phyloP scores from a whole-genome alignment of 1,140 invertebrate genomes.

The Aphelenchoides fujianensis region DNA sequence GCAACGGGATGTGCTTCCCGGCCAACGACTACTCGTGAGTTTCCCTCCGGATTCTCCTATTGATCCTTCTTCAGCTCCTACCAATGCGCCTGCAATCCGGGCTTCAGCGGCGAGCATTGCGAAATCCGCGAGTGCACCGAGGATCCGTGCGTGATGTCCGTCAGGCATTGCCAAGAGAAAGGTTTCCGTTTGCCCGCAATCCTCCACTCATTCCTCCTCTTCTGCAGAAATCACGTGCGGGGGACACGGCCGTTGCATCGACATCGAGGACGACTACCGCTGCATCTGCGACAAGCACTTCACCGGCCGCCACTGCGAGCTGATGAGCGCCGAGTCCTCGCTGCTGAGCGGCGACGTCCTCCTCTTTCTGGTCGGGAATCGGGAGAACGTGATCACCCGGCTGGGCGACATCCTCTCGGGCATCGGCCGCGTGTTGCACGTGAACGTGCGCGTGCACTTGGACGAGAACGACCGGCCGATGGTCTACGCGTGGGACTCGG shows the following conservation, averaged over 20 bases:
- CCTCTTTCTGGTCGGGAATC: background rate
- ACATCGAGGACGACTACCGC: background rate
- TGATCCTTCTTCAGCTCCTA: background rate
- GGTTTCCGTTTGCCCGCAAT: too few species aligned
- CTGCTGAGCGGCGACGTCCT: background rate
- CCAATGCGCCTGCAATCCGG: background rate
- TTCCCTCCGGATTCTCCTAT: background rate
- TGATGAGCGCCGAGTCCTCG: background rate
- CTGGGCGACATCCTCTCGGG: background rate
- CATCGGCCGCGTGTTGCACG: background rate
- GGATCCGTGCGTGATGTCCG: background rate
- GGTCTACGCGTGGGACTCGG: background rate
- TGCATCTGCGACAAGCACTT: background rate
- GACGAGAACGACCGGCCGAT: background rate
- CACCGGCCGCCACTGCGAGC: background rate
- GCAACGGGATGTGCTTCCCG: conserved; percentile 7
- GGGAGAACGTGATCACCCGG: background rate
- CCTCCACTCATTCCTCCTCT: too few species aligned
- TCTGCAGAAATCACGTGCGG: background rate
- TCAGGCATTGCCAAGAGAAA: background rate
- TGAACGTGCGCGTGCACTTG: background rate
- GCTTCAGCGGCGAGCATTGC: background rate
- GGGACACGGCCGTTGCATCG: conserved; percentile 2
- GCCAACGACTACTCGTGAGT: background rate
- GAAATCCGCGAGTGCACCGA: background rate